Evolutionary conservation across 2,888 invertebrate species (phyloP).

Genomic region (Blera fallax): DNA sequence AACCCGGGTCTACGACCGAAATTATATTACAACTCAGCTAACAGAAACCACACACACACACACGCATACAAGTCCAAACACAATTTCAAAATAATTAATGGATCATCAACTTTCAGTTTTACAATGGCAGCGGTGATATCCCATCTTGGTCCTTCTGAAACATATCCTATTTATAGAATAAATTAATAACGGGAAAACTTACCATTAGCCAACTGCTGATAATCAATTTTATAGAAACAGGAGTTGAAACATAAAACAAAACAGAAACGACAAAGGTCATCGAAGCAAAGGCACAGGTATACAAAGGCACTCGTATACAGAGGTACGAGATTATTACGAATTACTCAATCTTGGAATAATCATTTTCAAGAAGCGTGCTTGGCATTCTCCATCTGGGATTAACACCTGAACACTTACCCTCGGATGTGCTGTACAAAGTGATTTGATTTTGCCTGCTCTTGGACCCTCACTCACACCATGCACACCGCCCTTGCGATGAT

Average conservation of each 20-base stretch:
- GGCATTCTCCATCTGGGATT: conserved; percentile 46
- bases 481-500: neutral
- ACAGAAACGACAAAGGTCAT: neutral
- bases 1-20: neutral
- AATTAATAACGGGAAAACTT: conserved; percentile 32
- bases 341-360: conserved; percentile 45
- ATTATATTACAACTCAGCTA: conserved; percentile 17
- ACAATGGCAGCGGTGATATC: neutral
- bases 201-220: conserved; percentile 30
- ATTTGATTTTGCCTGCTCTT: conserved; percentile 21
- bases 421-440: conserved; percentile 11
- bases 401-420: conserved; percentile 34
- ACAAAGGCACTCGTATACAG: too few species aligned
- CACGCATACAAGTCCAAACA: conserved; percentile 18
- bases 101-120: conserved; percentile 26
- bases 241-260: neutral
- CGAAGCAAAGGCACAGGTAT: neutral
- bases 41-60: neutral
- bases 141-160: neutral
- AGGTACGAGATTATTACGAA: conserved; percentile 29
- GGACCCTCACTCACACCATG: neutral
- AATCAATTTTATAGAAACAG: conserved; percentile 12
- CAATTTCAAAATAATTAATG: conserved; percentile 43
- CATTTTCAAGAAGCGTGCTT: conserved; percentile 51
- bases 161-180: conserved; percentile 55